Evolutionary conservation across 2,113 vertebrate species (phyloP).

Genomic region (Sinocyclocheilus grahami): DNA sequence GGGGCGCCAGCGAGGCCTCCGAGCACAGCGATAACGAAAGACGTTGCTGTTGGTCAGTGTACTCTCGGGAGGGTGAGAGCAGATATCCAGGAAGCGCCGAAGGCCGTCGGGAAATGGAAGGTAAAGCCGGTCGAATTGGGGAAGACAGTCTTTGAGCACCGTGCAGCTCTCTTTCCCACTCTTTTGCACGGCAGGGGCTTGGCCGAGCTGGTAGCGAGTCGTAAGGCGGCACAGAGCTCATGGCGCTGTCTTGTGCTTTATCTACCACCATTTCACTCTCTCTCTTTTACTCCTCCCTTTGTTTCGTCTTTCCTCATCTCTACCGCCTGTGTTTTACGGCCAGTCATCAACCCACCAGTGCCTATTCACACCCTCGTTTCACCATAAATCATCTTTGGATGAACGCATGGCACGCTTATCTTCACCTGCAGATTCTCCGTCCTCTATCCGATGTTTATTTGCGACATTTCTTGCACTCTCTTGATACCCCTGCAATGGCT

Average conservation of each 20-base stretch:
- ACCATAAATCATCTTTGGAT: constrained; percentile 71
- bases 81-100: constrained; percentile 71
- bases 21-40: constrained; percentile 67
- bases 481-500: constrained; percentile 46
- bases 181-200: constrained; percentile 66
- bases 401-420: constrained; percentile 66
- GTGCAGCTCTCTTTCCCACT: constrained; percentile 68
- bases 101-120: constrained; percentile 61
- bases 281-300: constrained; percentile 54
- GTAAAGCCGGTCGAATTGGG: constrained; percentile 60
- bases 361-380: constrained; percentile 41
- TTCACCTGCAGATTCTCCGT: constrained; percentile 65
- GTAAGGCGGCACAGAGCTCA: constrained; percentile 72
- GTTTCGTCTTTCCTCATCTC: constrained; percentile 39
- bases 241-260: constrained; percentile 63
- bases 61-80: constrained; percentile 65
- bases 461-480: constrained; percentile 60
- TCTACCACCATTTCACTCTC: constrained; percentile 54
- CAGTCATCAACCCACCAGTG: constrained; percentile 67
- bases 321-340: constrained; percentile 67
- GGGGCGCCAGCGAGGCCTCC: constrained; percentile 72
- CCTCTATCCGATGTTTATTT: constrained; percentile 58
- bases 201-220: constrained; percentile 70
- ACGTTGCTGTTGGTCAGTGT: constrained; percentile 60
- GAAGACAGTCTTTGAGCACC: constrained; percentile 70